These are phyloP conservation scores for Mesorhabditis spiculigera DNA, from an alignment of 2,888 invertebrate genomes.

Conservation along the genomic window DNA sequence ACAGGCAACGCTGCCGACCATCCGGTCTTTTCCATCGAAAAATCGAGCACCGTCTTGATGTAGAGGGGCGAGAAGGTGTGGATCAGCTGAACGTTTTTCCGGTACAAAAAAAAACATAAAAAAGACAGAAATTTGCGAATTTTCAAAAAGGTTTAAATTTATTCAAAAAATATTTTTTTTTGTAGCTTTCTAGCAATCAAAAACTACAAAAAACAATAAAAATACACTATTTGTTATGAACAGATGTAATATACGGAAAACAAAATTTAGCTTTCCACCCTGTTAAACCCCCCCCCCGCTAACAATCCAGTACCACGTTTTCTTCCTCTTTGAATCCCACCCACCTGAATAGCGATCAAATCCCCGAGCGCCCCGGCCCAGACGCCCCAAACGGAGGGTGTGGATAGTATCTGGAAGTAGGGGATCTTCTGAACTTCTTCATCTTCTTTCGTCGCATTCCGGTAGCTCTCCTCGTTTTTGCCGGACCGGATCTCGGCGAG, in stretches of 20 bases:
- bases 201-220: no score
- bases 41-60: constrained; percentile 38
- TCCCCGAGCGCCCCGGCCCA: constrained; percentile 56
- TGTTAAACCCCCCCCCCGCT: no score
- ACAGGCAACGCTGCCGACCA: constrained; percentile 55
- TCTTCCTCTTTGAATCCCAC: not conserved
- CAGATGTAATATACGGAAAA: no score
- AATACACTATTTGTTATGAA: no score
- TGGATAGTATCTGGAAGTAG: constrained; percentile 44
- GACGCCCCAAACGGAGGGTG: constrained; percentile 54
- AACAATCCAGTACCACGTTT: no score
- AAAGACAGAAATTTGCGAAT: not conserved
- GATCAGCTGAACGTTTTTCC: constrained; percentile 24
- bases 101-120: no score
- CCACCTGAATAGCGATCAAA: constrained; percentile 50
- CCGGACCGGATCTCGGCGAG: constrained; percentile 25
- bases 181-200: no score
- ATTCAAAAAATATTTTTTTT: not conserved
- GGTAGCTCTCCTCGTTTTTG: constrained; percentile 15
- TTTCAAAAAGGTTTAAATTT: constrained; percentile 3
- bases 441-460: constrained; percentile 2
- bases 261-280: no score
- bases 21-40: constrained; percentile 54
- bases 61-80: constrained; percentile 43
- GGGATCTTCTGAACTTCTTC: constrained; percentile 32